Conservation (phyloP, 2,797 vertebrate genomes). For the Gymnodraco acuticeps region DNA sequence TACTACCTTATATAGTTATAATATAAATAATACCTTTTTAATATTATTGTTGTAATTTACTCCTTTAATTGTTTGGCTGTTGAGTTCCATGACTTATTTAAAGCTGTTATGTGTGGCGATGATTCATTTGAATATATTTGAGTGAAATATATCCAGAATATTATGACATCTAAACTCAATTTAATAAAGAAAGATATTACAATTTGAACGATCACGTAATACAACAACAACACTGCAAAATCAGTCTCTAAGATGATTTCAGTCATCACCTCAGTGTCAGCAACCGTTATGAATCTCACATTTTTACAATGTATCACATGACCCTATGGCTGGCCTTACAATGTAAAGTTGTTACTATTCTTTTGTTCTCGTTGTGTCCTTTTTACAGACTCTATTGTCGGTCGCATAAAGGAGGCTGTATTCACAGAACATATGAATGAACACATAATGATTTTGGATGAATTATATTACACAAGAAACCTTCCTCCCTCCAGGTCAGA, state of each 20-base stretch:
- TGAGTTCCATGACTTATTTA: neutral
- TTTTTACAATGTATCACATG: neutral
- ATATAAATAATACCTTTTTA: no score
- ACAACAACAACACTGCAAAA: neutral
- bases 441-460: neutral
- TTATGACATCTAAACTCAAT: neutral
- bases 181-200: neutral
- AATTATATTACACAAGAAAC: neutral
- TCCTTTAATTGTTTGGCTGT: neutral
- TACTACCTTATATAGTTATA: no score
- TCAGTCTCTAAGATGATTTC: neutral
- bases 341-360: neutral
- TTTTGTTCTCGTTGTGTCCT: neutral
- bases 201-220: neutral
- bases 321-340: neutral
- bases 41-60: no score
- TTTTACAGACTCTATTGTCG: neutral
- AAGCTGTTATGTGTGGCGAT: neutral
- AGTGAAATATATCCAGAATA: neutral
- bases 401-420: neutral
- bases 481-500: constrained; percentile 22
- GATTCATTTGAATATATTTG: neutral
- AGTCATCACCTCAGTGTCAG: neutral
- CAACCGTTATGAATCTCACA: neutral
- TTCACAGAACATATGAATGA: neutral